Evolutionary conservation across 2,113 vertebrate genomes (phyloP).

Genomic region (Xiphias gladius): DNA sequence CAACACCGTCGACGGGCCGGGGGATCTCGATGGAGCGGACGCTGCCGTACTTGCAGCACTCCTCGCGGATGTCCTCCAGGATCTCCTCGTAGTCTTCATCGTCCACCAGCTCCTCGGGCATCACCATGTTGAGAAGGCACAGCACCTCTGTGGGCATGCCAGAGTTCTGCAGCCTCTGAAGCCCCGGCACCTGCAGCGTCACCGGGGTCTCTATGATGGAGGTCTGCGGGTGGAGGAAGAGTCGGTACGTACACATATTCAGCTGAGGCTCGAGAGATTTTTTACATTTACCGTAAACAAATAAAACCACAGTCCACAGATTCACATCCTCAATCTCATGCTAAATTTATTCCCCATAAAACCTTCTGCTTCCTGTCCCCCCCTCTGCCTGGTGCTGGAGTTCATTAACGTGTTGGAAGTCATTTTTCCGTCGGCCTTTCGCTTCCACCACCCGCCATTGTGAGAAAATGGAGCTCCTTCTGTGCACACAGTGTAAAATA

Average conservation of each 20-base stretch:
- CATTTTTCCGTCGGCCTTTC: slow-evolving; percentile 14
- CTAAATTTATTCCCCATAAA: not conserved
- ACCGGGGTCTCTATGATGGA: slow-evolving; percentile 81
- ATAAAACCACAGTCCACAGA: not conserved
- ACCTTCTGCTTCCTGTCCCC: not conserved
- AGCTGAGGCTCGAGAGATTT: not conserved
- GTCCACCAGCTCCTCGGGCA: slow-evolving; percentile 86
- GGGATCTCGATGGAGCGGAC: slow-evolving; percentile 86
- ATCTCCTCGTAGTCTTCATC: slow-evolving; percentile 88
- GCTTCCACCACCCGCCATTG: slow-evolving; percentile 6
- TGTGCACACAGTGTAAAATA: not conserved
- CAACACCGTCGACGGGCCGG: slow-evolving; percentile 81
- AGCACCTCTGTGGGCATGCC: slow-evolving; percentile 83
- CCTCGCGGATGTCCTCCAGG: slow-evolving; percentile 85
- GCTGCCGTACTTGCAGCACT: slow-evolving; percentile 86
- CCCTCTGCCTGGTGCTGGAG: not conserved
- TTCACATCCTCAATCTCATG: not conserved
- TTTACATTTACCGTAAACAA: not conserved
- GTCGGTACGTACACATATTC: not conserved
- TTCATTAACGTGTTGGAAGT: slow-evolving; percentile 1
- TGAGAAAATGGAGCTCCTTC: not conserved
- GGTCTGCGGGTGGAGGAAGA: slow-evolving; percentile 52
- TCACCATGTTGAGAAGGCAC: slow-evolving; percentile 87
- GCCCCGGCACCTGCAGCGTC: slow-evolving; percentile 83
- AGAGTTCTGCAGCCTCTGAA: slow-evolving; percentile 81